phyloP scores from a whole-genome alignment of 2,113 vertebrate genomes.

The Petrocephalus microphthalmus region DNA sequence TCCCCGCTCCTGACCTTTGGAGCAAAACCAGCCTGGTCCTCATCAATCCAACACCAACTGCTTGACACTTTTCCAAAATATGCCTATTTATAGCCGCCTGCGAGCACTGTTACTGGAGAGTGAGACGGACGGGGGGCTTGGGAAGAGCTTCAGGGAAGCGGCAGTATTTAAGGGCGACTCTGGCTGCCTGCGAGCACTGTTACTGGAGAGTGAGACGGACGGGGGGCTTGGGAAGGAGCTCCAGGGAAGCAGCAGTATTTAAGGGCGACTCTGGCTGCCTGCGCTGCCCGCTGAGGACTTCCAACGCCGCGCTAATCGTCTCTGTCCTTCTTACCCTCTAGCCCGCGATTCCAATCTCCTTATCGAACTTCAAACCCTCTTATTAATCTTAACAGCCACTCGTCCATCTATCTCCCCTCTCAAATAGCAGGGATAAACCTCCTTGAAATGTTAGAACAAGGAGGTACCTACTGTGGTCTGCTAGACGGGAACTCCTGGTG shows the following conservation, averaged over 20 bases:
- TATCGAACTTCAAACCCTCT: conserved; percentile 9
- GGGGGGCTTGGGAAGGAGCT: not conserved
- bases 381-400: not conserved
- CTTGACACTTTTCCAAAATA: conserved; percentile 7
- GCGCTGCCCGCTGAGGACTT: not conserved
- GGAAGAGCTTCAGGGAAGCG: not conserved
- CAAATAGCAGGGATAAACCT: not conserved
- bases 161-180: not conserved
- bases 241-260: not conserved
- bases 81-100: not conserved
- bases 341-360: not conserved
- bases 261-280: not conserved
- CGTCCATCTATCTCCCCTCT: not conserved
- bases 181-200: not conserved
- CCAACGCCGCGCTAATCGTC: not conserved
- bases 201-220: not conserved
- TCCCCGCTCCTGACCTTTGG: not conserved
- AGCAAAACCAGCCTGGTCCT: not conserved
- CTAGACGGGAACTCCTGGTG: not conserved
- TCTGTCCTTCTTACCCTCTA: not conserved
- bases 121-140: not conserved
- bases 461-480: not conserved
- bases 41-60: not conserved
- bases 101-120: not conserved
- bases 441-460: not conserved